A percentile compares a stretch with the other conserved stretches of the same genome.
Conservation (phyloP, 2,888 invertebrate species). For the Gryllus longicercus region DNA sequence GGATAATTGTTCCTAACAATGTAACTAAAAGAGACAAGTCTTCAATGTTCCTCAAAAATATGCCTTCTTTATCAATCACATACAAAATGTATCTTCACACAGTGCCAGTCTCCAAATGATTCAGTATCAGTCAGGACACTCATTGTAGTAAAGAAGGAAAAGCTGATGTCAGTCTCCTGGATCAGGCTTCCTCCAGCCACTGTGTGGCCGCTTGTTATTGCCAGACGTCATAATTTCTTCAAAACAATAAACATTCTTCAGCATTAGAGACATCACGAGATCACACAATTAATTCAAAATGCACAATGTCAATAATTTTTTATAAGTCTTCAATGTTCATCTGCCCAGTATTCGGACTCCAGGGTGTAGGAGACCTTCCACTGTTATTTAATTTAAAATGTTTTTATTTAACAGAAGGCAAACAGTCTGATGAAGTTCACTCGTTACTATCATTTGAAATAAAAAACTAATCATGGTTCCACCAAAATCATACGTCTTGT, state of each 20-base stretch:
- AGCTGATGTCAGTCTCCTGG: constrained; percentile 59
- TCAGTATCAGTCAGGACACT: constrained; percentile 34
- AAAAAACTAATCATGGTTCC: not conserved
- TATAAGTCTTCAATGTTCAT: not conserved
- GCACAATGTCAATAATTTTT: not conserved
- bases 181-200: constrained; percentile 52
- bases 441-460: not conserved
- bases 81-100: constrained; percentile 4
- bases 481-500: not conserved
- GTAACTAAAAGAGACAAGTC: not conserved
- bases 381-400: too few relatives aligned
- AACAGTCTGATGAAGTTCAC: too few relatives aligned
- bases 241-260: constrained; percentile 11
- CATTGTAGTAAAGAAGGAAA: constrained; percentile 27
- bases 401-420: too few relatives aligned
- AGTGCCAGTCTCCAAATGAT: not conserved
- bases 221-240: constrained; percentile 26
- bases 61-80: not conserved
- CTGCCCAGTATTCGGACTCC: not conserved
- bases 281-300: not conserved
- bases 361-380: too few relatives aligned
- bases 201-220: constrained; percentile 32
- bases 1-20: constrained; percentile 4
- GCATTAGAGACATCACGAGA: not conserved
- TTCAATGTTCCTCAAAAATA: constrained; percentile 11